phyloP scores from a whole-genome alignment of 2,113 vertebrate species.

The Hippopotamus amphibius region DNA sequence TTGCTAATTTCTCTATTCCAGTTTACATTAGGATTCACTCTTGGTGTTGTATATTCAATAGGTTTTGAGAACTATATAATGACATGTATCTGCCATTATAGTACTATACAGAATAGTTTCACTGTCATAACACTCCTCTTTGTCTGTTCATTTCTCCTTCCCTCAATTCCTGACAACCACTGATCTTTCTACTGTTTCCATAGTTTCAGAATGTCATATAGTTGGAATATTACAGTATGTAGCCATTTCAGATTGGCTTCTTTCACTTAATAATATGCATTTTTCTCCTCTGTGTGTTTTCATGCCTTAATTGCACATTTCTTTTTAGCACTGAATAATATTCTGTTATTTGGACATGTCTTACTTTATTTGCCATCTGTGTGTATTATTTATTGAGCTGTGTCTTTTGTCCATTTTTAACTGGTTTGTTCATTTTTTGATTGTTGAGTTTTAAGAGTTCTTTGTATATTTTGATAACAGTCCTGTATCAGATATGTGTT shows the following conservation, averaged over 20 bases:
- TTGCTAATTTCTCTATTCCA: background rate
- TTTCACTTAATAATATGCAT: background rate
- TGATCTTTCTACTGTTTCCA: background rate
- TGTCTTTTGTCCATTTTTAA: background rate
- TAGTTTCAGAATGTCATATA: background rate
- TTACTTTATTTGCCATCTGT: background rate
- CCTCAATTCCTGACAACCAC: background rate
- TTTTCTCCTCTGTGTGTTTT: background rate
- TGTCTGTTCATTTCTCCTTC: background rate
- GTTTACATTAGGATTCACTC: conserved; percentile 6
- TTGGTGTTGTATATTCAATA: background rate
- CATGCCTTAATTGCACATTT: background rate
- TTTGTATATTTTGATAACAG: background rate
- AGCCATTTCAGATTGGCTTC: background rate
- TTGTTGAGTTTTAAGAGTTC: conserved; percentile 1
- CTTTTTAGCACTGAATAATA: background rate
- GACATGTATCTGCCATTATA: background rate
- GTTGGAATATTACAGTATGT: background rate
- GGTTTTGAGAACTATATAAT: background rate
- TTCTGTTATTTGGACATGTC: background rate
- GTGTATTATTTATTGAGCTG: background rate
- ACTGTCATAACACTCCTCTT: background rate
- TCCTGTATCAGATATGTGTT: background rate
- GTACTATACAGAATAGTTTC: background rate
- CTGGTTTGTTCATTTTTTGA: background rate